Evolutionary conservation across 1,140 invertebrate genomes (phyloP).

Genomic region (Anadara kagoshimensis): DNA sequence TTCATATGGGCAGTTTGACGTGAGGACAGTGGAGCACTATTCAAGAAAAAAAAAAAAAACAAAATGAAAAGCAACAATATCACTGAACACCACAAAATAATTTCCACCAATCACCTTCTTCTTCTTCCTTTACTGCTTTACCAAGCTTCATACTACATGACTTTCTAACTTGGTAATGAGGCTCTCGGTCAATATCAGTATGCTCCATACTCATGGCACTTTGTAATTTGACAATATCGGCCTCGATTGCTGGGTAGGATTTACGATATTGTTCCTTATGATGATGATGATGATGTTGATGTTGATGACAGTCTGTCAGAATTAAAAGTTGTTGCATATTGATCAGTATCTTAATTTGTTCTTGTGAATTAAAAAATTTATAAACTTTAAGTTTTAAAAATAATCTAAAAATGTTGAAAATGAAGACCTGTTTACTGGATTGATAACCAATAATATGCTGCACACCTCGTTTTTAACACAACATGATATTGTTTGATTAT

Average conservation of each 20-base stretch:
- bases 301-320: constrained; percentile 6
- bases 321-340: constrained; percentile 4
- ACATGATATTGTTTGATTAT: no score
- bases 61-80: no score
- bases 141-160: constrained; percentile 70
- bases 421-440: no score
- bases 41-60: no score
- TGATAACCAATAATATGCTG: no score
- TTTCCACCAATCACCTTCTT: constrained; percentile 63
- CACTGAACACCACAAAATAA: neutral
- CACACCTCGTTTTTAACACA: no score
- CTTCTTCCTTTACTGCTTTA: constrained; percentile 58
- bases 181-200: constrained; percentile 44
- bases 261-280: constrained; percentile 55
- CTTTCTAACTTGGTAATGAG: constrained; percentile 68
- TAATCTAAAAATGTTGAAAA: no score
- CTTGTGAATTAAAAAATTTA: no score
- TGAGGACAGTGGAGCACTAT: no score
- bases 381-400: no score
- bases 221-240: constrained; percentile 43
- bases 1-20: constrained; percentile 4
- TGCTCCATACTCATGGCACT: constrained; percentile 49
- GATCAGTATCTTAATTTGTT: no score
- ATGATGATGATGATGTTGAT: constrained; percentile 31
- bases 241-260: constrained; percentile 57